phyloP scores from a whole-genome alignment of 2,888 invertebrate species.

The Cephus nigrinus region DNA sequence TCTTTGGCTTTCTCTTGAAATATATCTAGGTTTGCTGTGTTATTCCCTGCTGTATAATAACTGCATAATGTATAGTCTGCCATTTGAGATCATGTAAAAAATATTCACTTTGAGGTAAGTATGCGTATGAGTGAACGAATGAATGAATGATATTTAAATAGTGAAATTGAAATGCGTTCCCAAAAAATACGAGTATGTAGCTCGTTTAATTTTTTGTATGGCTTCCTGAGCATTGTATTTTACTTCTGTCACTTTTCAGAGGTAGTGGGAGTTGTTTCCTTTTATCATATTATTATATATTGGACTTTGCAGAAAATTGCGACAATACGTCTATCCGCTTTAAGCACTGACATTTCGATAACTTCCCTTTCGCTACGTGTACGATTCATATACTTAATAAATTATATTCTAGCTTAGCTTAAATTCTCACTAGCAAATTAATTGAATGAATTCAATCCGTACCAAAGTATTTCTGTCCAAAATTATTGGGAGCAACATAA shows the following conservation, averaged over 20 bases:
- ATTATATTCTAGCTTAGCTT: constrained; percentile 8
- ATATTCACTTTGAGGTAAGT: neutral
- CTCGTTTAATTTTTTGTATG: neutral
- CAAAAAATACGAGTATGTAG: neutral
- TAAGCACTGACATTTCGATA: neutral
- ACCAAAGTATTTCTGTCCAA: constrained; percentile 98
- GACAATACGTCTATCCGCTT: neutral
- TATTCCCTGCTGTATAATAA: neutral
- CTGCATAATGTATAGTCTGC: neutral
- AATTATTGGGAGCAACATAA: constrained; percentile 95
- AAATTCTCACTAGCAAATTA: constrained; percentile 13
- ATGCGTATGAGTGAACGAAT: neutral
- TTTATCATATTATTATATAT: neutral
- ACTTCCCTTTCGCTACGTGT: neutral
- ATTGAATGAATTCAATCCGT: constrained; percentile 77
- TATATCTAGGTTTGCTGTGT: neutral
- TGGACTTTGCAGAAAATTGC: neutral
- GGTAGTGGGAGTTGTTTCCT: neutral
- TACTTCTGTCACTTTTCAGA: neutral
- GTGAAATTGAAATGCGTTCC: neutral
- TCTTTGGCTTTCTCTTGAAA: neutral
- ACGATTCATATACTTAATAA: neutral
- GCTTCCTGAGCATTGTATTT: no score
- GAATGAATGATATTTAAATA: neutral
- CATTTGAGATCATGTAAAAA: neutral